Evolutionary conservation across 2,888 invertebrate species (phyloP), one percentile per base, ranked within the genome.

Genomic region (Lithophane ornitopus): DNA sequence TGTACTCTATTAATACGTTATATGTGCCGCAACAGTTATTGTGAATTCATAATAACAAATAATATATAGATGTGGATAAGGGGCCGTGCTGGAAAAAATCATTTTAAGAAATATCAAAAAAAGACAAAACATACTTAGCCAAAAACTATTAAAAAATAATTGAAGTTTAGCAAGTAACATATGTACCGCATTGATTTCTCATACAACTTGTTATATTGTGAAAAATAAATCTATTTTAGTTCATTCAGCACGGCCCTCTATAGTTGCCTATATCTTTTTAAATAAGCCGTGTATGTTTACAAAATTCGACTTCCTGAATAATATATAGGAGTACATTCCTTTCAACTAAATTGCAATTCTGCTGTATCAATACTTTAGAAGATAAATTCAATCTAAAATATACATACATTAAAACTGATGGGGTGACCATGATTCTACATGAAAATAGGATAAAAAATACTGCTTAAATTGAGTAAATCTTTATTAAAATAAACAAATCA

Each of bases 401-500:
- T 68, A 68, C 68, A 68, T 68, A 68, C 59, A 69, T 69, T 59
- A 69, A 59, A 69, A 59, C 59, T 69, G 59, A 59, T 59, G 69
- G 59, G 59, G 59, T 69, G 59, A 69, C 58, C 59, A 69, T 59
- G 59, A 59, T 69, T 62, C 62, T 70, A 70, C 70, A 70, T 70
- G 70, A 70, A 70, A 70, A 70, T 70, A 70, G 62, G 62, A 62
- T 62, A 70, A 70, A 62, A 70, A 70, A 70, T 70, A 62, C 62
- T n/a, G 56, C 12, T 54, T 54, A 54, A n/a, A 54, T 54, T 65
- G 72, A 72, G 65, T 72, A 72, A 72, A 71, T 71, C 71, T 71
- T 71, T 71, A 71, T 41, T 71, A 71, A 71, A 71, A 71, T 71
- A 71, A 71, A 71, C 71, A 71, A 71, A 63, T 71, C 71, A 71